Base-by-base conservation (phyloP, 2,888 invertebrate genomes). In the Bombylius discolor region DNA sequence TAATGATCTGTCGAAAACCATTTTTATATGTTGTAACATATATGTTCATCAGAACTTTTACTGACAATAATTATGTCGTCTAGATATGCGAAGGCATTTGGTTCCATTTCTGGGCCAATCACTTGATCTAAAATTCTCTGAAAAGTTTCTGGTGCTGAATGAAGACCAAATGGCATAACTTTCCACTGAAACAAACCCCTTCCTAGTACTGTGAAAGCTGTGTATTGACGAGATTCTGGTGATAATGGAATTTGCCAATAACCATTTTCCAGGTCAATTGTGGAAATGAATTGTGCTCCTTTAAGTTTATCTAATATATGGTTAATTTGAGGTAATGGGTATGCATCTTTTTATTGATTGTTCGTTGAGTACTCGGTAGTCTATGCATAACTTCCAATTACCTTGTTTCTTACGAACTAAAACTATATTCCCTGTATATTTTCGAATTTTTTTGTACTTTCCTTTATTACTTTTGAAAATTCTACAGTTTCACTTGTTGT, bases 31-130 rank as follows among this genome's bases (percentile, higher is more conserved):
- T 4, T 53, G 47, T 42, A n/a, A n/a, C n/a, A n/a, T n/a, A 55
- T 7, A 39, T 57, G 49, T 13, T 57, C 52, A 4, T 55, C n/a
- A 23, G 52, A 54, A 8, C 33, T 23, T 32, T 51, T 36, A 9
- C 49, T 52, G 8, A 55, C 42, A 0, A 57, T n/a, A 14, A 54
- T 51, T 4, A 57, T 47, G 14, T 57, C 57, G 23, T 57, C 54
- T 33, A 53, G 12, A 32, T 57, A 57, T n/a, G 51, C 50, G 44
- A 54, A 57, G 3, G 51, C 57, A 39, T 33, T 39, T 4, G 54
- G 53, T 34, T 52, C 52, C 33, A 52, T 7, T 7, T 52, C 52
- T 9, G 47, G 33, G 34, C 52, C 52, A 1, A 52, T 46, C 11
- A 52, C 47, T 4, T 47, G 46, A 12, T 36, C 46, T 36, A 52